Conservation (phyloP, 2,888 invertebrate species). For the Nephrotoma appendiculata region DNA sequence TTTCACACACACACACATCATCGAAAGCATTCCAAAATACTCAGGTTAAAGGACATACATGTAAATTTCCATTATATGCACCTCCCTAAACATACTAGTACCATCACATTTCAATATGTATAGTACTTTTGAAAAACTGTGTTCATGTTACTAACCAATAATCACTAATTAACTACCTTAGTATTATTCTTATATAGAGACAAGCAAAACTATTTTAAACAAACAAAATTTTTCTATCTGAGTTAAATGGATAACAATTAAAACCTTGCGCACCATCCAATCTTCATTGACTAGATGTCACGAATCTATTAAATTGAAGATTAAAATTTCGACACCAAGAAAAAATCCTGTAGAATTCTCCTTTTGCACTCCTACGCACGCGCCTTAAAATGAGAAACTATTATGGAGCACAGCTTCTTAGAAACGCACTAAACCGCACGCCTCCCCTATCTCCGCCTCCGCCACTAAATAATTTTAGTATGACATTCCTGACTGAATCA, state of each 20-base stretch:
- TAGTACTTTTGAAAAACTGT: neutral
- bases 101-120: neutral
- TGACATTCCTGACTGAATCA: neutral
- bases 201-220: neutral
- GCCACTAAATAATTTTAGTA: neutral
- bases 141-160: neutral
- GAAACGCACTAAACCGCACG: too few species aligned
- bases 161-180: neutral
- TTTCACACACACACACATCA: neutral
- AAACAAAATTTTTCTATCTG: neutral
- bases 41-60: neutral
- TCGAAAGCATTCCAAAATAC: neutral
- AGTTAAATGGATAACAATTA: neutral
- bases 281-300: neutral
- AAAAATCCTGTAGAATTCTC: neutral
- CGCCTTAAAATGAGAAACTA: neutral
- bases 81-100: neutral
- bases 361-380: neutral
- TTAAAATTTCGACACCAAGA: neutral
- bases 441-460: too few species aligned
- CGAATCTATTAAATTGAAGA: neutral
- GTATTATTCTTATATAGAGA: neutral
- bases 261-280: neutral
- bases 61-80: neutral
- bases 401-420: neutral